Conservation (phyloP, 2,797 vertebrate species). For the Pteropus rufus region DNA sequence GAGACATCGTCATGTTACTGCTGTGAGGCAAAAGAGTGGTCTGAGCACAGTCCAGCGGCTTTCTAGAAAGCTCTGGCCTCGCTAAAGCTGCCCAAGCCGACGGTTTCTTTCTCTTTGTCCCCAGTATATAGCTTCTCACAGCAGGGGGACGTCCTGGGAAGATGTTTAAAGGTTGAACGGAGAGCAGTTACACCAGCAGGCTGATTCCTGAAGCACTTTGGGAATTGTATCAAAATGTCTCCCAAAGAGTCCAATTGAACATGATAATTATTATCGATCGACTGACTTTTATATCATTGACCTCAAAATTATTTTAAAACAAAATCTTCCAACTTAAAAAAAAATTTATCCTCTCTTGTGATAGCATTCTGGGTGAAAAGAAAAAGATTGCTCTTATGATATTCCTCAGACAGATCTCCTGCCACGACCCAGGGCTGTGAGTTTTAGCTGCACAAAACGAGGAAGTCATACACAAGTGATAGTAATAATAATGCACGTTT, state of each 20-base stretch:
- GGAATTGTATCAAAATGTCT: not conserved
- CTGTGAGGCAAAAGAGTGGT: no score
- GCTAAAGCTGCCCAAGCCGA: not conserved
- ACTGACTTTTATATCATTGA: not conserved
- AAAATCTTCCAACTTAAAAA: not conserved
- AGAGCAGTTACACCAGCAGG: accelerated
- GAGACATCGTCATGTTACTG: no score
- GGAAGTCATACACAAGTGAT: no score
- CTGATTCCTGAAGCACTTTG: not conserved
- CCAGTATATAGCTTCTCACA: no score
- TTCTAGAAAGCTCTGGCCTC: no score
- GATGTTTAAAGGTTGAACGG: not conserved
- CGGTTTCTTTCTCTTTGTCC: no score
- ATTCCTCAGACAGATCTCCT: not conserved
- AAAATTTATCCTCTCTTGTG: not conserved
- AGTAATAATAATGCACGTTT: not conserved
- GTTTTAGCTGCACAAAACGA: not conserved
- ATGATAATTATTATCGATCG: not conserved
- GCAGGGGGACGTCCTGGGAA: not conserved
- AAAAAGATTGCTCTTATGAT: not conserved
- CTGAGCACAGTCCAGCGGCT: no score
- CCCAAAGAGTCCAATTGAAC: not conserved
- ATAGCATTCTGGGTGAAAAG: not conserved
- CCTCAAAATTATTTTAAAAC: not conserved
- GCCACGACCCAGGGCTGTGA: not conserved